Conservation (phyloP, 2,888 invertebrate genomes). For the Plutella xylostella region DNA sequence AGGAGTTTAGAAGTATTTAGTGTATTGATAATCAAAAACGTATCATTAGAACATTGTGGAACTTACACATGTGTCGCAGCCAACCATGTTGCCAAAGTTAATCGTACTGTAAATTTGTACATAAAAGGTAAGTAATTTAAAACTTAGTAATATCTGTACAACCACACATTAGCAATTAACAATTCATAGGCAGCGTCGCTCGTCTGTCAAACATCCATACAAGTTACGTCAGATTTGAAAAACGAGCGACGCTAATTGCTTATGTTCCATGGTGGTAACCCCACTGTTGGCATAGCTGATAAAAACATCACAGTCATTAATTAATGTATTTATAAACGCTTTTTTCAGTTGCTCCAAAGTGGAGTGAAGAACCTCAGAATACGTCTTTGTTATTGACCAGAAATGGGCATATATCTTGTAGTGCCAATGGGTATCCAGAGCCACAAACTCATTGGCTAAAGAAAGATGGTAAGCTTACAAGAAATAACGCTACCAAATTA, state of each 20-base stretch:
- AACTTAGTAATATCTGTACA: too few relatives aligned
- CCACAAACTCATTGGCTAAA: constrained; percentile 82
- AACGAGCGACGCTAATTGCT: too few relatives aligned
- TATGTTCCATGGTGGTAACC: too few relatives aligned
- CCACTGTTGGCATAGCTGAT: background rate
- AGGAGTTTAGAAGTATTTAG: constrained; percentile 78
- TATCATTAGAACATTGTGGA: constrained; percentile 77
- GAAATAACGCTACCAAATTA: too few relatives aligned
- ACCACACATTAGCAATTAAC: too few relatives aligned
- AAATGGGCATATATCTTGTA: constrained; percentile 79
- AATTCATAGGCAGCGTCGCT: too few relatives aligned
- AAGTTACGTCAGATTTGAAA: too few relatives aligned
- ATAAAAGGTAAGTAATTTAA: constrained; percentile 75
- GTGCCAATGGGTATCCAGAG: constrained; percentile 85
- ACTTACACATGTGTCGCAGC: constrained; percentile 80
- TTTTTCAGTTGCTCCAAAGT: constrained; percentile 80
- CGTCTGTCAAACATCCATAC: too few relatives aligned
- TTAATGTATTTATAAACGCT: too few relatives aligned
- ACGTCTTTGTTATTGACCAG: constrained; percentile 80
- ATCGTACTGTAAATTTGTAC: constrained; percentile 76
- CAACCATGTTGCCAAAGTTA: constrained; percentile 78
- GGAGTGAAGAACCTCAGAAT: constrained; percentile 81
- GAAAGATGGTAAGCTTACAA: constrained; percentile 77
- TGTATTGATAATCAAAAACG: constrained; percentile 78
- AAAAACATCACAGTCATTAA: background rate